Percentiles rank a stretch among this genome's conserved stretches.
Evolutionary conservation across 2,797 vertebrate species (phyloP).

Genomic region (Botia almorhae): DNA sequence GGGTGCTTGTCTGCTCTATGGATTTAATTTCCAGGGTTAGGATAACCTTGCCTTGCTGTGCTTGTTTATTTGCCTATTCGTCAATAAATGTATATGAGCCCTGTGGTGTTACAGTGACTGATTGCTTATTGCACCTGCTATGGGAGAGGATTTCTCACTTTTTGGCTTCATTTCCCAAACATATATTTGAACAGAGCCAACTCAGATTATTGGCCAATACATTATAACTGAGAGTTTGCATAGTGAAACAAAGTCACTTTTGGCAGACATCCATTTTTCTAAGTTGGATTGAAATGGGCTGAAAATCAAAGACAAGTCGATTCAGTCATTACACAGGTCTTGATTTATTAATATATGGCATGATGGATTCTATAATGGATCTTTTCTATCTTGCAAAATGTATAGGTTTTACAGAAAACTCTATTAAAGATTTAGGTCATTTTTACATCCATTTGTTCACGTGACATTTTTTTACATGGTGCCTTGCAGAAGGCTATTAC

Average conservation of each 20-base stretch:
- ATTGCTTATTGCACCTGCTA: background rate
- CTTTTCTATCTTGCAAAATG: background rate
- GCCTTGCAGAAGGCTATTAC: too few species aligned
- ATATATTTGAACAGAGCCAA: background rate
- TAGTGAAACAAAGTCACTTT: conserved; percentile 35
- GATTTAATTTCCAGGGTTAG: conserved; percentile 44
- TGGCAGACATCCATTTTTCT: conserved; percentile 1
- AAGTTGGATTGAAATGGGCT: conserved; percentile 6
- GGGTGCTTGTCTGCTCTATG: background rate
- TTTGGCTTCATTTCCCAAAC: background rate
- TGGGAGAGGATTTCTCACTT: background rate
- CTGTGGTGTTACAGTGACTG: background rate
- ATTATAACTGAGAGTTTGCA: background rate
- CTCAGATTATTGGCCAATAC: background rate
- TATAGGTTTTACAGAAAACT: conserved; percentile 2
- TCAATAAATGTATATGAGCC: background rate
- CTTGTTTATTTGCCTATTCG: conserved; percentile 3
- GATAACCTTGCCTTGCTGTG: conserved; percentile 22
- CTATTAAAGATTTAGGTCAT: background rate
- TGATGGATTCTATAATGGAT: background rate
- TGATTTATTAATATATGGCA: conserved; percentile 41
- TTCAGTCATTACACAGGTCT: conserved; percentile 29
- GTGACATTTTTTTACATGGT: background rate
- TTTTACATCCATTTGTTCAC: too few species aligned
- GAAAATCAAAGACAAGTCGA: conserved; percentile 40